Conservation (phyloP, 2,113 vertebrate species). For the Triplophysa rosa region DNA sequence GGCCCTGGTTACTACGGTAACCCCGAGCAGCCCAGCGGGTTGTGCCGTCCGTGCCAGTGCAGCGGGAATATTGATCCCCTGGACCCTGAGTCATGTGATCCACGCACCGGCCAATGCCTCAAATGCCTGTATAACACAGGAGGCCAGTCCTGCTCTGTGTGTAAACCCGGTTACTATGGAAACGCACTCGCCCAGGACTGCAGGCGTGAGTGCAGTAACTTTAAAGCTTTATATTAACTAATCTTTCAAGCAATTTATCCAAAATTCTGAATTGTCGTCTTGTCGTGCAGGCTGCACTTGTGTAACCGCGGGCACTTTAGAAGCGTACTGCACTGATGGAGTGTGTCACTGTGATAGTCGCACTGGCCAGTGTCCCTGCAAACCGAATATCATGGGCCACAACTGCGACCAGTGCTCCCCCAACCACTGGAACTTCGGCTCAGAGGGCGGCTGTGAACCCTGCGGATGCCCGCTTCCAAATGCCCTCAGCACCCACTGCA, state of each 20-base stretch:
- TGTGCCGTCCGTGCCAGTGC: slow-evolving; percentile 80
- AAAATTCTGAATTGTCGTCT: neutral
- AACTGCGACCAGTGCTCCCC: slow-evolving; percentile 78
- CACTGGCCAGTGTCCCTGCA: slow-evolving; percentile 77
- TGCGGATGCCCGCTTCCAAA: slow-evolving; percentile 73
- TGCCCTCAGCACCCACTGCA: slow-evolving; percentile 69
- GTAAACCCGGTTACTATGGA: slow-evolving; percentile 79
- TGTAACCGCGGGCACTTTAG: slow-evolving; percentile 73
- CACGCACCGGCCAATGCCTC: slow-evolving; percentile 76
- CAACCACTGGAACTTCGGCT: slow-evolving; percentile 82
- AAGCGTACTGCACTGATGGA: slow-evolving; percentile 61
- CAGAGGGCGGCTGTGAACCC: slow-evolving; percentile 73
- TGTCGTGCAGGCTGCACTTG: slow-evolving; percentile 77
- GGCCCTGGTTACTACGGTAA: slow-evolving; percentile 81
- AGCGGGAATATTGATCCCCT: slow-evolving; percentile 80
- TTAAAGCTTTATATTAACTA: neutral
- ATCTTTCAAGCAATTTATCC: neutral
- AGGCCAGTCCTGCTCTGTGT: slow-evolving; percentile 73
- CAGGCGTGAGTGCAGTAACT: slow-evolving; percentile 71
- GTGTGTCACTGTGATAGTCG: slow-evolving; percentile 73
- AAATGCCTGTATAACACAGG: slow-evolving; percentile 80
- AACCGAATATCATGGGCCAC: slow-evolving; percentile 70
- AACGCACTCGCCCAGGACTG: slow-evolving; percentile 80
- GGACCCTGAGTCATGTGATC: slow-evolving; percentile 80
- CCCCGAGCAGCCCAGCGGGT: slow-evolving; percentile 67